Evolutionary conservation across 2,888 invertebrate genomes (phyloP), one percentile per base, ranked within the genome.

Genomic region (Acleris emargana): DNA sequence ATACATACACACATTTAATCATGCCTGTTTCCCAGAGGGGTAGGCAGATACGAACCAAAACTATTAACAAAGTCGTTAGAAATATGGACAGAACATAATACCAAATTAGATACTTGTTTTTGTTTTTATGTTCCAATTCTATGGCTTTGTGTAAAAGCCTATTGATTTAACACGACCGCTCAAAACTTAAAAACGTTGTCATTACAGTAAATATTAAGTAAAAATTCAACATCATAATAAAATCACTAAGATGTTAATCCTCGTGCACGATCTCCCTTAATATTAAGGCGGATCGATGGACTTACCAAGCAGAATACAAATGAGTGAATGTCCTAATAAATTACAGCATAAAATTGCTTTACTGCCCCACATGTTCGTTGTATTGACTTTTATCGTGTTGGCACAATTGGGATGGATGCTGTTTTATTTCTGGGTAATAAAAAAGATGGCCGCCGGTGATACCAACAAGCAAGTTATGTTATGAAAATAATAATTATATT

Each of bases 291-390:
- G 64, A 60, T 66, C 55, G 63, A 58, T 59, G 38, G 54, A 43
- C 20, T 32, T 51, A 38, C 62, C 58, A 59, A 22, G 18, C 63
- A 43, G 74, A 74, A 76, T 76, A 75, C 70, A 68, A 75, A 76
- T 72, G 72, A 72, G 70, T 62, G 61, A 62, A 69, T 68, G 72
- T 72, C 74, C 69, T 71, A 73, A 73, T 75, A 75, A 74, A 76
- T 75, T 69, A 69, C 67, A 58, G 64, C 72, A 73, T 76, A 73
- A 76, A 76, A 74, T 62, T 71, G 71, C 68, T 73, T 74, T 75
- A 76, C 67, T 73, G 64, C 67, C 54, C 53, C 25, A 59, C 67
- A 63, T 64, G 64, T 64, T 62, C 58, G 64, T 50, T 28, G 59
- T 64, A 64, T 64, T 59, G 64, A 64, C 64, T 64, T 64, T 64